phyloP scores from a whole-genome alignment of 2,797 vertebrate species.

The Myotis vivesi region DNA sequence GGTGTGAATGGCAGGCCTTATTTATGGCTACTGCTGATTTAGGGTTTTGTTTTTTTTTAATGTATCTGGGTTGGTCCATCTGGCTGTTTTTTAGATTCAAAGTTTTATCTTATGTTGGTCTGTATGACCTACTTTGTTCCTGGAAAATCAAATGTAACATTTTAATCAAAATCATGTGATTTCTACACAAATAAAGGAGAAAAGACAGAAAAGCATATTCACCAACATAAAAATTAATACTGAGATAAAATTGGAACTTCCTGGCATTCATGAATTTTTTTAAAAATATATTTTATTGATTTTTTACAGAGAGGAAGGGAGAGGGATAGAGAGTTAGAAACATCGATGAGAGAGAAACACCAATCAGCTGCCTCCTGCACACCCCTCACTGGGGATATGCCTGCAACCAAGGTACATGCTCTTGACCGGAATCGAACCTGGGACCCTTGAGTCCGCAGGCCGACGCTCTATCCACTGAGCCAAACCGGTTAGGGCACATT shows the following conservation, averaged over 20 bases:
- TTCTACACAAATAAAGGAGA: conserved; percentile 83
- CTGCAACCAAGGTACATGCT: too few species aligned
- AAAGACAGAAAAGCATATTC: conserved; percentile 83
- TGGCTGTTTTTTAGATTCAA: conserved; percentile 55
- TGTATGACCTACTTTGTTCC: conserved; percentile 79
- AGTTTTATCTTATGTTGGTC: conserved; percentile 67
- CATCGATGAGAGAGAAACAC: too few species aligned
- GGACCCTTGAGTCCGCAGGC: too few species aligned
- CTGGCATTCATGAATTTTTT: conserved; percentile 70
- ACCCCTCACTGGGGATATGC: too few species aligned
- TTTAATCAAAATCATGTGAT: conserved; percentile 84
- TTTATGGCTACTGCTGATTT: neutral
- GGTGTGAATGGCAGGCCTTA: conserved; percentile 40
- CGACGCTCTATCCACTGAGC: too few species aligned
- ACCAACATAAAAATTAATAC: conserved; percentile 82
- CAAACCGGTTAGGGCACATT: conserved; percentile 15
- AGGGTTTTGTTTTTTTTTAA: neutral
- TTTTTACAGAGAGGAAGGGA: too few species aligned
- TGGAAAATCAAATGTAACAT: conserved; percentile 84
- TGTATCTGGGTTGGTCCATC: conserved; percentile 38
- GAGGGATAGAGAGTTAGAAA: too few species aligned
- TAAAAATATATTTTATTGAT: too few species aligned
- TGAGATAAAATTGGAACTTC: conserved; percentile 80
- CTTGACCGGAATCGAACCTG: too few species aligned
- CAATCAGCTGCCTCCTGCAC: too few species aligned